Base-by-base conservation (phyloP, 1,140 invertebrate genomes). In the Catajapyx aquilonaris region DNA sequence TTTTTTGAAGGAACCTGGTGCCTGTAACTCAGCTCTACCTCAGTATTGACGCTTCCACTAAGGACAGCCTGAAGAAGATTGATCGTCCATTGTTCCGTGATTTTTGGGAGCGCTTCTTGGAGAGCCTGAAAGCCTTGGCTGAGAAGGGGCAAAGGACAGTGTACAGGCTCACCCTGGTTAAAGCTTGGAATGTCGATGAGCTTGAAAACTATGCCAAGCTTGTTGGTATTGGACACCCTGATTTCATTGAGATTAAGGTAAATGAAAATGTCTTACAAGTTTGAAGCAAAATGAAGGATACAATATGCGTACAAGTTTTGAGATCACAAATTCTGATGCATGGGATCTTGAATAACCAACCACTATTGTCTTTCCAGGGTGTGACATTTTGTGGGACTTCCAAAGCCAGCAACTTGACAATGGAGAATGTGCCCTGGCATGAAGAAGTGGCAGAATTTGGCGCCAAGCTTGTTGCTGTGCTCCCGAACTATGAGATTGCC, bases 221-320 rank as follows among this genome's bases (percentile, higher is more conserved):
- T 17, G 66, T 73, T 2, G 45, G 48, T 7, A 37, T 67, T n/a
- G 71, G 69, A 21, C 55, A 64, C 33, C 71, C 71, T 36, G 69
- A 73, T 54, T 73, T 73, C 45, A 73, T 73, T 46, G 71, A 73
- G 58, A 61, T 73, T 16, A 73, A 73, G 53, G 66, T 65, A n/a
- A n/a, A n/a, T n/a, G n/a, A n/a, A n/a, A n/a, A n/a, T n/a, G n/a
- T n/a, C n/a, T n/a, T n/a, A n/a, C n/a, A n/a, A n/a, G n/a, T n/a
- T n/a, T n/a, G n/a, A n/a, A n/a, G n/a, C n/a, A n/a, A n/a, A n/a
- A n/a, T n/a, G n/a, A n/a, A n/a, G n/a, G n/a, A n/a, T n/a, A n/a
- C n/a, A n/a, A n/a, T n/a, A n/a, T n/a, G 10, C 9, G 11, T 21
- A 36, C 25, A 7, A 7, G 25, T 36, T 21, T 21, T 22, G 15